A percentile compares a stretch with the other conserved stretches of the same genome.
Conservation (phyloP, 2,888 invertebrate species). For the Seira musarum region DNA sequence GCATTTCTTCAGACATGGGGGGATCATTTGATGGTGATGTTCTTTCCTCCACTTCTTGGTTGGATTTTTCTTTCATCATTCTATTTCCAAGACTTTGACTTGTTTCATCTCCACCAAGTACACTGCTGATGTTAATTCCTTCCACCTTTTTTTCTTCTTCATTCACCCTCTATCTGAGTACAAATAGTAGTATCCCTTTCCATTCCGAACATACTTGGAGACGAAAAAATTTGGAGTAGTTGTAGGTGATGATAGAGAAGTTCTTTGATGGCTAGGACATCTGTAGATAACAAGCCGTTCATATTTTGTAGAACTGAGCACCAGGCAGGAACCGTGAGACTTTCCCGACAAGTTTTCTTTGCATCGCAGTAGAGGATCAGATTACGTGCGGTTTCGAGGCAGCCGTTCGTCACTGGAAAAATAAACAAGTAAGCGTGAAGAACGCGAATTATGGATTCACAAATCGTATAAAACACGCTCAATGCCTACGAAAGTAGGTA, state of each 20-base stretch:
- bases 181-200: too few species aligned
- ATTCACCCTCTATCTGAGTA: too few species aligned
- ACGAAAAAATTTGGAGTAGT: too few species aligned
- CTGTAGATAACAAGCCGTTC: conserved; percentile 54
- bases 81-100: not conserved
- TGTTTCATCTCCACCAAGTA: not conserved
- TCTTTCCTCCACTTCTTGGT: not conserved
- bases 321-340: conserved; percentile 28
- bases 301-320: conserved; percentile 51
- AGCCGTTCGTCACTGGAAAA: conserved; percentile 45
- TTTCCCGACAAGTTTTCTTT: conserved; percentile 20
- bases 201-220: too few species aligned
- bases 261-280: conserved; percentile 50
- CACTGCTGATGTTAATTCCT: conserved; percentile 15
- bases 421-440: not conserved
- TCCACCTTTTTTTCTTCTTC: conserved; percentile 28
- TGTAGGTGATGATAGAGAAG: conserved; percentile 34
- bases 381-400: conserved; percentile 41
- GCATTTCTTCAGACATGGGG: not conserved
- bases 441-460: too few species aligned
- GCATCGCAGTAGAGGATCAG: conserved; percentile 19
- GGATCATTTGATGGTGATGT: not conserved
- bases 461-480: too few species aligned
- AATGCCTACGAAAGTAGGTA: too few species aligned
- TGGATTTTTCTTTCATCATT: not conserved